Base-by-base conservation (phyloP, 2,797 vertebrate species). In the Oryzias dopingdopingensis region DNA sequence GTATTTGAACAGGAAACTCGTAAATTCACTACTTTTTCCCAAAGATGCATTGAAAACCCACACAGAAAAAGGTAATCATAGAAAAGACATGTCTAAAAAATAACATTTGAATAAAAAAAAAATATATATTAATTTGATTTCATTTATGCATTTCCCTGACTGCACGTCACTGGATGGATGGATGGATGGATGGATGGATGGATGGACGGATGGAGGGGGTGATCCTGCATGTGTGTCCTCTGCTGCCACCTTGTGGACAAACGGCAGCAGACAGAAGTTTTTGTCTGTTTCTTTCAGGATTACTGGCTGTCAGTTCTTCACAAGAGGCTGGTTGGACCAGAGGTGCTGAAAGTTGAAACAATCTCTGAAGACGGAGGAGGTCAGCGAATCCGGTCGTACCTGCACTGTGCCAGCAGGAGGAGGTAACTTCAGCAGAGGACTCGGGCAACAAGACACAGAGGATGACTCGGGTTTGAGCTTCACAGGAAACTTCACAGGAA, bases 221-320 rank as follows among this genome's bases (percentile, higher is more conserved):
- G 24, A 24, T 32, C 7, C 7, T 32, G 1, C 29, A 32, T 4
- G 6, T 1, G 14, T 20, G 5, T 5, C 16, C 13, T 18, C 17
- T 52, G 17, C n/a, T 18, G 49, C n/a, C 29, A 0, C 29, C 29
- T 13, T 20, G 12, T 17, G 17, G 29, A 16, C 6, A 12, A 3
- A 14, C 1, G 2, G 5, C 10, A 23, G 26, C 6, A 26, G 2
- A 14, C 40, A 62, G 42, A 56, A 50, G 43, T 4, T 1, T 45
- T 4, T 23, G 14, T 77, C 26, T 6, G 26, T 37, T 37, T 37
- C 32, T 37, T 45, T 1, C 60, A 99, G 96, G 96, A 99, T 78
- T 99, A 96, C 22, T 99, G 96, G 96, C 79, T 98, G 0, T 97
- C 96, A 0, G 79, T 99, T 43, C 84, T 99, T 42, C 95, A 95